Evolutionary conservation across 2,113 vertebrate genomes (phyloP).

Genomic region (Azemiops feae): DNA sequence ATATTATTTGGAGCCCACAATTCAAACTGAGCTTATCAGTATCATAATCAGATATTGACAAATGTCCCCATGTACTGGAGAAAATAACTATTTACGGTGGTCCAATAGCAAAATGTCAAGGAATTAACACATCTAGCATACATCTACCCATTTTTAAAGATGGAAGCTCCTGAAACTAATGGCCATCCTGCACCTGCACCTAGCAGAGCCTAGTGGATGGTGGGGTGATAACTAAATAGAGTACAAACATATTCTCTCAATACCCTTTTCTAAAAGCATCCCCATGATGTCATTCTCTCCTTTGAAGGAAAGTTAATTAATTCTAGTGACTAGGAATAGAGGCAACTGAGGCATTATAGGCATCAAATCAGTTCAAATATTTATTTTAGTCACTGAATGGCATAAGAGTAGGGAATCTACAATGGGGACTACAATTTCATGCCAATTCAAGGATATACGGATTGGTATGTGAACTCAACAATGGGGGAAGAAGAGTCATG

Average conservation of each 20-base stretch:
- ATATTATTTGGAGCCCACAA: not conserved
- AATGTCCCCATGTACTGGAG: not conserved
- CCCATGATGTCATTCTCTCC: not conserved
- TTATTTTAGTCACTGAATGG: not conserved
- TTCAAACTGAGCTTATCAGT: not conserved
- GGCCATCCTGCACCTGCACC: not conserved
- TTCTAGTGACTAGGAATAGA: not conserved
- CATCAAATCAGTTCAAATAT: not conserved
- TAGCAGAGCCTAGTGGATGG: not conserved
- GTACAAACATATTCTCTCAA: not conserved
- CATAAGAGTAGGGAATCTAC: not conserved
- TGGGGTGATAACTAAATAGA: not conserved
- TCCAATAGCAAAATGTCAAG: not conserved
- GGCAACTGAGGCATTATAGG: not conserved
- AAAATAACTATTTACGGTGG: not conserved
- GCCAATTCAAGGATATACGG: not conserved
- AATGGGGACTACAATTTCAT: not conserved
- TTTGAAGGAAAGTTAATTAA: not conserved
- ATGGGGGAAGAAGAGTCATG: not conserved
- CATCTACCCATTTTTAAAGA: not conserved
- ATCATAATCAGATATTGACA: not conserved
- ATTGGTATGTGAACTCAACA: not conserved
- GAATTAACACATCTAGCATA: not conserved
- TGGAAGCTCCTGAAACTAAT: not conserved
- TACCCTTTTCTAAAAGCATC: not conserved